Conservation (phyloP, 1,140 invertebrate genomes). For the Bacillus rossius region DNA sequence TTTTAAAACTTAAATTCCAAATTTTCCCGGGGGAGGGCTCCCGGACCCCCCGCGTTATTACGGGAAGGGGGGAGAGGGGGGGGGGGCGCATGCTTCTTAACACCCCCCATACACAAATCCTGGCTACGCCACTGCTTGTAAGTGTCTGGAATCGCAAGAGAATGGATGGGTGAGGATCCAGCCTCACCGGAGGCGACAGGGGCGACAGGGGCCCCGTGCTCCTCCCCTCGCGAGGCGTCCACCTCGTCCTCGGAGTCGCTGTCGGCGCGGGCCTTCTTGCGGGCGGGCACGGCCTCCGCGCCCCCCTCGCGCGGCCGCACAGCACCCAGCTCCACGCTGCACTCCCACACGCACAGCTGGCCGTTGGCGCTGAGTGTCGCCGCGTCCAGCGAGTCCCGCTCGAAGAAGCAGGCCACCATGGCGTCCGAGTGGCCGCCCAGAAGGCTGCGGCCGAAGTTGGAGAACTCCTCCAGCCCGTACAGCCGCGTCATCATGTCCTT, state of each 20-base stretch:
- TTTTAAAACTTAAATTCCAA: no score
- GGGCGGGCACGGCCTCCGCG: constrained; percentile 33
- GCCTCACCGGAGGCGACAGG: no score
- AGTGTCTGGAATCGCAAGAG: no score
- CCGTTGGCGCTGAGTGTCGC: constrained; percentile 67
- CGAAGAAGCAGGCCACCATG: constrained; percentile 85
- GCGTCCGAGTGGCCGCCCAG: constrained; percentile 75
- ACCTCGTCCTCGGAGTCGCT: constrained; percentile 47
- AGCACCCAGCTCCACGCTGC: constrained; percentile 62
- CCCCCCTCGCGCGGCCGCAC: constrained; percentile 43
- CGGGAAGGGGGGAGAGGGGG: no score
- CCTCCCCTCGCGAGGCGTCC: constrained; percentile 43
- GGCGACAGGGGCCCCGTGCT: no score
- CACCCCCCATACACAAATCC: no score
- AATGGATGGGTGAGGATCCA: no score
- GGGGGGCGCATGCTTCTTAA: no score
- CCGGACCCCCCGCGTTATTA: no score
- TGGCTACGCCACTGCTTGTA: no score
- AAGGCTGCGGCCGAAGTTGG: constrained; percentile 65
- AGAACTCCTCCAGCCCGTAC: constrained; percentile 65
- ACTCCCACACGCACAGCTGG: constrained; percentile 82
- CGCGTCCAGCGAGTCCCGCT: constrained; percentile 74
- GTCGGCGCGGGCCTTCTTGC: constrained; percentile 42
- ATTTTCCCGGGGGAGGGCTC: no score
- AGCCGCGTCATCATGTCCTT: constrained; percentile 83